These are phyloP conservation scores for Daktulosphaira vitifoliae DNA, from an alignment of 1,140 invertebrate species.

Conservation along the genomic window DNA sequence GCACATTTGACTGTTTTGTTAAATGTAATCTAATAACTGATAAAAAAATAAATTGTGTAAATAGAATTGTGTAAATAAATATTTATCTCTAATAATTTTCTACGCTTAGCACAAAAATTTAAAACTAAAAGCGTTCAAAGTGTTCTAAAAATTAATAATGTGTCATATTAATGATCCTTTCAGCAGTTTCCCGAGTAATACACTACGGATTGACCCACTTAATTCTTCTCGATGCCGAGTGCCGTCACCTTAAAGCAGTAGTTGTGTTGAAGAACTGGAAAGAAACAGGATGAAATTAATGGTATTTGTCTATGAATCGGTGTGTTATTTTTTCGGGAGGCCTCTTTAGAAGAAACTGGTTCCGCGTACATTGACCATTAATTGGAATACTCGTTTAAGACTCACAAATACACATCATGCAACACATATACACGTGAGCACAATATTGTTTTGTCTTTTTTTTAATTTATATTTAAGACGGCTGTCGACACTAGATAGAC, in stretches of 20 bases:
- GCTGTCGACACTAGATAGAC: too few species aligned
- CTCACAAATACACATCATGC: not conserved
- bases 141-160: not conserved
- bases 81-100: too few species aligned
- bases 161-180: constrained; percentile 6
- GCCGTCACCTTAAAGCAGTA: not conserved
- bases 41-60: too few species aligned
- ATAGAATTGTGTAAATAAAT: too few species aligned
- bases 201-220: constrained; percentile 1
- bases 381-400: constrained; percentile 28
- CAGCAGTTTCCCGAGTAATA: not conserved
- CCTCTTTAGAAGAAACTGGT: constrained; percentile 27
- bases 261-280: constrained; percentile 19
- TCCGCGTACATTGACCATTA: constrained; percentile 19
- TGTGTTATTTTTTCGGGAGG: constrained; percentile 27
- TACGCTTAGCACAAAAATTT: too few species aligned
- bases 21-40: too few species aligned
- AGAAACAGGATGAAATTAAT: constrained; percentile 21
- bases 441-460: too few species aligned
- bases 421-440: too few species aligned
- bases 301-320: constrained; percentile 28
- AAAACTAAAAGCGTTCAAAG: constrained; percentile 9
- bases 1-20: too few species aligned
- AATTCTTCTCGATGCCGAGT: not conserved
- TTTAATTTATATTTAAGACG: too few species aligned